phyloP scores from a whole-genome alignment of 1,140 invertebrate genomes.

The Drosophila parabipectinata region DNA sequence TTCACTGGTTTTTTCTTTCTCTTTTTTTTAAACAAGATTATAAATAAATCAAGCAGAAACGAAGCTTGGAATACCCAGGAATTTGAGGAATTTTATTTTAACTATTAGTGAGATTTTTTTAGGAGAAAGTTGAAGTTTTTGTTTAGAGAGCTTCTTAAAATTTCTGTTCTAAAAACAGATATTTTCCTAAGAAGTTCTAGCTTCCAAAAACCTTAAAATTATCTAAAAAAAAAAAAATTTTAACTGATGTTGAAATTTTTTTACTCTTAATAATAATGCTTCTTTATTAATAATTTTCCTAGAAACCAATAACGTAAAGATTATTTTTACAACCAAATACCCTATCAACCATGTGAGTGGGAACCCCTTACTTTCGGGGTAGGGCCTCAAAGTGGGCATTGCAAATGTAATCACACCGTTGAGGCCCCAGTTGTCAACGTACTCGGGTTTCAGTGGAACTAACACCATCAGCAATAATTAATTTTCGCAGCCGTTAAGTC shows the following conservation, averaged over 20 bases:
- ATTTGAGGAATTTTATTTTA: background rate
- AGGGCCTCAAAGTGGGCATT: conserved; percentile 6
- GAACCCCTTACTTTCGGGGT: background rate
- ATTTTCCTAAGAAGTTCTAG: too few species aligned
- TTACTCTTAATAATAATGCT: too few species aligned
- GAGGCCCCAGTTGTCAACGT: conserved; percentile 28
- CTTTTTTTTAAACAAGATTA: background rate
- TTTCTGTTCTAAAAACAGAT: too few species aligned
- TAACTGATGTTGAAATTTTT: too few species aligned
- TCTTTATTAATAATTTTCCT: too few species aligned
- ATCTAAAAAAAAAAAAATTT: too few species aligned
- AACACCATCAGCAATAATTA: conserved; percentile 60
- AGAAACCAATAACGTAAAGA: background rate
- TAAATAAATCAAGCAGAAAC: background rate
- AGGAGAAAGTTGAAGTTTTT: too few species aligned
- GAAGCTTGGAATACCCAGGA: background rate
- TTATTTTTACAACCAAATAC: background rate
- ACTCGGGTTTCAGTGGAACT: conserved; percentile 14
- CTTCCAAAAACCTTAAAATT: too few species aligned
- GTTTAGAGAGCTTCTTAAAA: too few species aligned
- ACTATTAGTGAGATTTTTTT: too few species aligned
- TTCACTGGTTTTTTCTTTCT: background rate
- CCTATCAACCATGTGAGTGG: background rate
- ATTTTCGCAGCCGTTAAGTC: conserved; percentile 66
- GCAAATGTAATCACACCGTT: conserved; percentile 43